Evolutionary conservation across 1,140 invertebrate genomes (phyloP).

Genomic region (Drosophila parvula): DNA sequence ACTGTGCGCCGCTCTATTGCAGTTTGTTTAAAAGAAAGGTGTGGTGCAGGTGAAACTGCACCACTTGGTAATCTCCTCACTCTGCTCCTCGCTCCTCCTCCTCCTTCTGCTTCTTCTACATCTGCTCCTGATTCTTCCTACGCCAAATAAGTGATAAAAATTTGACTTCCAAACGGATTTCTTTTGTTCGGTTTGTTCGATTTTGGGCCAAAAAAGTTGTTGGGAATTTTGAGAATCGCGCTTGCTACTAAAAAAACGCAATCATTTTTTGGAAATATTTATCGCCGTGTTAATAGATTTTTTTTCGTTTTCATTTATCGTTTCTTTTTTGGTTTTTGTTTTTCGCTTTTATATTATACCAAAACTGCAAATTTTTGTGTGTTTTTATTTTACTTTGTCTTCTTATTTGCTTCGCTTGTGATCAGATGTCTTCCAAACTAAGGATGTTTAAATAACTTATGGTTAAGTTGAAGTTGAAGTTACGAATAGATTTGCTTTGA

Average conservation of each 20-base stretch:
- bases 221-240: constrained; percentile 77
- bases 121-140: constrained; percentile 50
- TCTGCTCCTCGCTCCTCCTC: constrained; percentile 17
- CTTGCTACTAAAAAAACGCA: constrained; percentile 83
- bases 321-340: constrained; percentile 39
- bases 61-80: constrained; percentile 37
- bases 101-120: constrained; percentile 23
- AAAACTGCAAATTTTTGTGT: constrained; percentile 75
- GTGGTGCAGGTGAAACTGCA: constrained; percentile 27
- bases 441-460: constrained; percentile 83
- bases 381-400: constrained; percentile 26
- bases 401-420: constrained; percentile 64
- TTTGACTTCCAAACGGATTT: constrained; percentile 61
- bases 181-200: constrained; percentile 31
- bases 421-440: constrained; percentile 80
- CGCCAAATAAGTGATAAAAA: constrained; percentile 84
- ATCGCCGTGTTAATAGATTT: constrained; percentile 36
- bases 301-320: constrained; percentile 40
- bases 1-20: constrained; percentile 67
- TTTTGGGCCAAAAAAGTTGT: constrained; percentile 56
- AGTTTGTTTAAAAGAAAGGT: constrained; percentile 66
- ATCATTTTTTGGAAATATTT: constrained; percentile 59
- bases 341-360: constrained; percentile 41
- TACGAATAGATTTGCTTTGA: constrained; percentile 53
- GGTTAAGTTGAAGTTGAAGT: constrained; percentile 57